Percentiles rank a stretch among this genome's conserved stretches.
Evolutionary conservation across 2,113 vertebrate genomes (phyloP).

Genomic region (Scomber scombrus): DNA sequence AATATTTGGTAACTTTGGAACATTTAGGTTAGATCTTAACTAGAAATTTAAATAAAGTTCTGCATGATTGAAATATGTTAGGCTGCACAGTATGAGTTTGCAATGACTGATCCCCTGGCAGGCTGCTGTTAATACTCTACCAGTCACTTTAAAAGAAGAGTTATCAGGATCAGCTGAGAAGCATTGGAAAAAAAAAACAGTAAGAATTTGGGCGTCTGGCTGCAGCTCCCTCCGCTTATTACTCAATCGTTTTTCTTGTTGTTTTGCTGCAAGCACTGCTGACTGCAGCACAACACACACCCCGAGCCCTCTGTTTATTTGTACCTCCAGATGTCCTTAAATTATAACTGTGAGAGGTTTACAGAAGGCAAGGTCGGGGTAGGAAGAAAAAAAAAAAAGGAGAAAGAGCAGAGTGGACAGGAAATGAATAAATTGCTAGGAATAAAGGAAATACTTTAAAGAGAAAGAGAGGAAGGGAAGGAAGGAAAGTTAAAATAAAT

Average conservation of each 20-base stretch:
- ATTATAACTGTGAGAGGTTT: slow-evolving; percentile 45
- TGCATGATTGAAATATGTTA: slow-evolving; percentile 8
- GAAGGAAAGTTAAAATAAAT: slow-evolving; percentile 8
- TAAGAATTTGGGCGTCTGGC: not conserved
- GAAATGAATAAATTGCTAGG: slow-evolving; percentile 13
- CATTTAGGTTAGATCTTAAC: too few relatives aligned
- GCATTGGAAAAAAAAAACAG: slow-evolving; percentile 1
- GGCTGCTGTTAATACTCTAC: not conserved
- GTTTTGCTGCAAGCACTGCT: slow-evolving; percentile 47
- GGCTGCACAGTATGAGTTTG: not conserved
- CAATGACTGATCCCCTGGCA: not conserved
- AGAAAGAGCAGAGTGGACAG: not conserved
- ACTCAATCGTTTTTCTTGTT: slow-evolving; percentile 34
- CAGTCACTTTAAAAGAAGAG: slow-evolving; percentile 4
- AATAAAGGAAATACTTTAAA: not conserved
- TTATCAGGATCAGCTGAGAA: slow-evolving; percentile 2
- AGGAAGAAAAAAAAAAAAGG: not conserved
- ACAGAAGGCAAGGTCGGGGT: slow-evolving; percentile 10
- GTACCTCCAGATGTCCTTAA: slow-evolving; percentile 63
- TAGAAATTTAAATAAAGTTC: not conserved
- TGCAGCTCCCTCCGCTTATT: slow-evolving; percentile 46
- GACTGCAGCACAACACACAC: slow-evolving; percentile 42
- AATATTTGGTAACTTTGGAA: too few relatives aligned
- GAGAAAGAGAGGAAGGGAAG: not conserved
- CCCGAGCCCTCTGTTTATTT: slow-evolving; percentile 47